These are phyloP conservation scores for Galago senegalensis DNA, from an alignment of 2,797 vertebrate species.

Conservation along the genomic window DNA sequence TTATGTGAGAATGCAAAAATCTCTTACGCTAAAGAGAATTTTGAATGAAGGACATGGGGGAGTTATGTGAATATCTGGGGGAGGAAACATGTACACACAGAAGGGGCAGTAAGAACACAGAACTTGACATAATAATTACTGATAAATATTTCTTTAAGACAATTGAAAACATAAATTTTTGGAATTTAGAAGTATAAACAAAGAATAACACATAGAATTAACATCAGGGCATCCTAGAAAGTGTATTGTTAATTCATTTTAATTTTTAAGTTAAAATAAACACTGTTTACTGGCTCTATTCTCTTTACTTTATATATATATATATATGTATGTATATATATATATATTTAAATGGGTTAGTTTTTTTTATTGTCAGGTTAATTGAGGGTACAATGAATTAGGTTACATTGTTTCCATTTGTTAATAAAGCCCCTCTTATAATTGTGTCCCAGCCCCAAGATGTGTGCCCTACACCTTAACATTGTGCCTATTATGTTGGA, in stretches of 20 bases:
- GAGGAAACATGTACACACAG: background rate
- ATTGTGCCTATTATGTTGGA: too few species aligned
- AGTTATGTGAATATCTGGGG: background rate
- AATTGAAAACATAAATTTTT: background rate
- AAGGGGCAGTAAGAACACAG: background rate
- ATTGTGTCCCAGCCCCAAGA: too few species aligned
- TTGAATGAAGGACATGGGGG: background rate
- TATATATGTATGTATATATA: background rate
- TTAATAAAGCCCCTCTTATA: too few species aligned
- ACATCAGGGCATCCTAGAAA: background rate
- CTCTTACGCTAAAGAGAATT: background rate
- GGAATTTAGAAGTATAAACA: background rate
- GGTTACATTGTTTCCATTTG: too few species aligned
- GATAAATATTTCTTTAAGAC: background rate
- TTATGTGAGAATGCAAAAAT: background rate
- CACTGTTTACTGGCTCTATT: background rate
- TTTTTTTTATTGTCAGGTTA: too few species aligned
- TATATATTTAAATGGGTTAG: too few species aligned
- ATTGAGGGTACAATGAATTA: too few species aligned
- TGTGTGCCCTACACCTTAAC: too few species aligned
- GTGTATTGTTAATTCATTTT: background rate
- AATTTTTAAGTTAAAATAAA: background rate
- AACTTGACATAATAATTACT: background rate
- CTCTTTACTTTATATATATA: background rate
- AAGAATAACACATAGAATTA: background rate